A percentile compares a stretch with the other conserved stretches of the same genome.
Evolutionary conservation across 2,888 invertebrate species (phyloP).

Genomic region (Tromatobia lineatoria): DNA sequence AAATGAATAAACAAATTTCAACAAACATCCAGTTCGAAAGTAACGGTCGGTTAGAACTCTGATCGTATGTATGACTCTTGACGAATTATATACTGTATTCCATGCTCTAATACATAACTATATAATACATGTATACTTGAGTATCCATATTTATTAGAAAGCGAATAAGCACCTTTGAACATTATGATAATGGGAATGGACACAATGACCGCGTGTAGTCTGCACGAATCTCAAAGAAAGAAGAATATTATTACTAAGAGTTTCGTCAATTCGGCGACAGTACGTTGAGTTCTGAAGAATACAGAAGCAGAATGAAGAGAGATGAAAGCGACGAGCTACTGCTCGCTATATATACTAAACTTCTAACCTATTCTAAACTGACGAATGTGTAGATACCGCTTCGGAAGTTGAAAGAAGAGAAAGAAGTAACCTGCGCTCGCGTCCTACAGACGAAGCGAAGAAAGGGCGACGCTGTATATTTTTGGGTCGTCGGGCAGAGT

Average conservation of each 20-base stretch:
- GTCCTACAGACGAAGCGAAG: constrained; percentile 38
- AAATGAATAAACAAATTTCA: no score
- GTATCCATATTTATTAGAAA: constrained; percentile 1
- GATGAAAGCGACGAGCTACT: neutral
- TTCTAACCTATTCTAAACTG: neutral
- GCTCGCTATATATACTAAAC: neutral
- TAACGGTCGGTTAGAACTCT: no score
- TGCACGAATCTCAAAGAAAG: neutral
- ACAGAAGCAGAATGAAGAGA: neutral
- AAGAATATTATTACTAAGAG: neutral
- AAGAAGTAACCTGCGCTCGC: constrained; percentile 1
- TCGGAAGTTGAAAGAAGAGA: neutral
- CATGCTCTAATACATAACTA: neutral
- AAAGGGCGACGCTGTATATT: constrained; percentile 61
- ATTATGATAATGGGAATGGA: neutral
- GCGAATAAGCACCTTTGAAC: neutral
- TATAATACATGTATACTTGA: neutral
- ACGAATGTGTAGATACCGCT: neutral
- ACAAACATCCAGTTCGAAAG: no score
- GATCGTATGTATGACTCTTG: neutral
- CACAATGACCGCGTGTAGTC: neutral
- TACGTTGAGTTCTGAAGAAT: neutral
- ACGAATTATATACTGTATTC: constrained; percentile 9
- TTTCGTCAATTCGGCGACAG: neutral
- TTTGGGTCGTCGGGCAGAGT: constrained; percentile 69